Base-by-base conservation (phyloP, 2,888 invertebrate genomes). In the Blomia tropicalis region DNA sequence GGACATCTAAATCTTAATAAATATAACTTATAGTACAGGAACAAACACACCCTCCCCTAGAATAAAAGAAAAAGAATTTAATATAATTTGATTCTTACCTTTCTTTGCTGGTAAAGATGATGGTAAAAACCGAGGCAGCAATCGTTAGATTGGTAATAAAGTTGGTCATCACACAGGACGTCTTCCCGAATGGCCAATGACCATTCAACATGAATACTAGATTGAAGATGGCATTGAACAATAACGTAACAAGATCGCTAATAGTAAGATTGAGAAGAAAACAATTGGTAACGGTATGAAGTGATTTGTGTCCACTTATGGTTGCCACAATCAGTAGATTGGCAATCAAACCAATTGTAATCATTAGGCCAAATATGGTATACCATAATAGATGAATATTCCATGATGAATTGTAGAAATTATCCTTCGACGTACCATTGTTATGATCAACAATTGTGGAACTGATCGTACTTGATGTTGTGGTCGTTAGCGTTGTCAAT, bases 341-440 rank as follows among this genome's bases (percentile, higher is more conserved):
- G 27, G 91, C 92, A 1, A 85, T 82, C 51, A 85, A 83, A 0
- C 88, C 86, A 2, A 85, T 80, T 7, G 83, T 75, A 44, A 89
- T 77, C 83, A 89, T 88, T 29, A 81, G 75, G 0, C 82, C 79
- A 70, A 87, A 88, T n/a, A 86, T 75, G 11, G 82, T 76, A 51
- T 83, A 82, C 85, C 87, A 89, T 51, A 82, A 78, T 60, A 84
- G 77, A 58, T 73, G 72, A 4, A 56, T 23, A 31, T 56, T 27
- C 25, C 29, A 27, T 2, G 56, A 56, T 11, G 29, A 56, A 25
- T 56, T 47, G 51, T 47, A 47, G 51, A 47, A 27, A n/a, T 47
- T n/a, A 19, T 7, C 14, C 7, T 17, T 36, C 17, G 36, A 36
- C 7, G 7, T 36, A 36, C 17, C 36, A 36, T 17, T 36, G 36